A percentile compares a stretch with the other conserved stretches of the same genome.
Evolutionary conservation across 1,140 invertebrate species (phyloP).

Genomic region (Limonius californicus): DNA sequence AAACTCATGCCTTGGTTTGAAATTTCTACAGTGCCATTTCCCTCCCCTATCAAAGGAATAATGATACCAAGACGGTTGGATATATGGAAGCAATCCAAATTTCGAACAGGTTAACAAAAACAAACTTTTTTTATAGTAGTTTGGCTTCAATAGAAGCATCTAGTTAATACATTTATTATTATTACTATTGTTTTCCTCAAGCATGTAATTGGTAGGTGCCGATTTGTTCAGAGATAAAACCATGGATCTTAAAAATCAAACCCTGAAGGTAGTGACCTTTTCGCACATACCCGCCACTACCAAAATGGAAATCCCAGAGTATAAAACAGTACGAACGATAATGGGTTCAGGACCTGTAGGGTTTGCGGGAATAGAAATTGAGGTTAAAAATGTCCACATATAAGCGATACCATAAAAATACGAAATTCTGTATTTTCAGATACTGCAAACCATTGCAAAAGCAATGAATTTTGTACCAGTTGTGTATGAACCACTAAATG

Average conservation of each 20-base stretch:
- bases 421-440: constrained; percentile 50
- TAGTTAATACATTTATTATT: no score
- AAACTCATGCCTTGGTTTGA: constrained; percentile 58
- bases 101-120: constrained; percentile 54
- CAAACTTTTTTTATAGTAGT: no score
- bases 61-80: constrained; percentile 57
- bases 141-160: no score
- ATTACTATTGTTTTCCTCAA: no score
- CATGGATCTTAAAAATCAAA: constrained; percentile 50
- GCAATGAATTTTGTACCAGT: constrained; percentile 65
- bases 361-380: constrained; percentile 59
- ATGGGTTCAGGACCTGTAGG: neutral
- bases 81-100: constrained; percentile 59
- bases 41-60: constrained; percentile 51
- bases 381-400: constrained; percentile 53
- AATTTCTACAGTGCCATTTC: constrained; percentile 68
- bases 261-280: constrained; percentile 59
- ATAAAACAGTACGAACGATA: constrained; percentile 17
- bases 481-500: constrained; percentile 60
- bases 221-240: constrained; percentile 60
- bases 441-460: constrained; percentile 61
- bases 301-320: constrained; percentile 38
- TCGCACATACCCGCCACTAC: constrained; percentile 65
- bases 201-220: constrained; percentile 25
- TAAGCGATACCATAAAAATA: constrained; percentile 14